Percentiles rank a stretch among this genome's conserved stretches.
These are phyloP conservation scores for Temnothorax nylanderi DNA, from an alignment of 1,140 invertebrate species.

Conservation along the genomic window DNA sequence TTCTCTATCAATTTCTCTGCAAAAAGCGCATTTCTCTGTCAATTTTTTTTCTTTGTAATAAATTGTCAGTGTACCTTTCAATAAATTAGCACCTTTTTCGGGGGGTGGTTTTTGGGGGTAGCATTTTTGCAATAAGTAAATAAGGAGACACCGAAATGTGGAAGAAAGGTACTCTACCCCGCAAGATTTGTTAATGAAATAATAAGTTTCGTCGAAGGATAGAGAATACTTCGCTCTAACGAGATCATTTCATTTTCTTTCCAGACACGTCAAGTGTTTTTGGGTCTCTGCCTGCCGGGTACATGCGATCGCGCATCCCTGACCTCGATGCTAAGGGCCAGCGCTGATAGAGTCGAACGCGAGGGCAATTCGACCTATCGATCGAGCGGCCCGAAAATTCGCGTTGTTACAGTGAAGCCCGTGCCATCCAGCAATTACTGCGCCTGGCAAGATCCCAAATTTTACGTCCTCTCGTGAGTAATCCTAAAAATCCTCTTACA, in stretches of 20 bases:
- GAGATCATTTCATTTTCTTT: constrained; percentile 73
- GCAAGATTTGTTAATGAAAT: constrained; percentile 15
- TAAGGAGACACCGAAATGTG: neutral
- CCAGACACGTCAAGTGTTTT: constrained; percentile 88
- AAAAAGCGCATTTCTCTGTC: neutral
- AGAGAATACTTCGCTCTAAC: neutral
- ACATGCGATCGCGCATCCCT: constrained; percentile 89
- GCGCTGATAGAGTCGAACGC: constrained; percentile 85
- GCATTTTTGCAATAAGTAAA: neutral
- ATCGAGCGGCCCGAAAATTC: constrained; percentile 80
- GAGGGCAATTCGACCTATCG: constrained; percentile 82
- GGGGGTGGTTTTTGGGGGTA: too few relatives aligned
- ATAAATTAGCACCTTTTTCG: neutral
- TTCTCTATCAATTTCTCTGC: too few relatives aligned
- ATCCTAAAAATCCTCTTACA: constrained; percentile 44
- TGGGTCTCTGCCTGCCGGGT: constrained; percentile 91
- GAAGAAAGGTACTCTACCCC: neutral
- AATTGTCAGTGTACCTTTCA: neutral
- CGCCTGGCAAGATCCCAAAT: constrained; percentile 89
- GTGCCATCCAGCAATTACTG: constrained; percentile 90
- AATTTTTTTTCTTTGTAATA: neutral
- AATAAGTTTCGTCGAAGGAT: neutral
- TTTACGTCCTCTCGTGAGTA: constrained; percentile 90
- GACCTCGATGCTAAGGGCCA: constrained; percentile 86
- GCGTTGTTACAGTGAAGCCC: constrained; percentile 88